Evolutionary conservation across 1,140 invertebrate species (phyloP).

Genomic region (Eupristina koningsbergeri): DNA sequence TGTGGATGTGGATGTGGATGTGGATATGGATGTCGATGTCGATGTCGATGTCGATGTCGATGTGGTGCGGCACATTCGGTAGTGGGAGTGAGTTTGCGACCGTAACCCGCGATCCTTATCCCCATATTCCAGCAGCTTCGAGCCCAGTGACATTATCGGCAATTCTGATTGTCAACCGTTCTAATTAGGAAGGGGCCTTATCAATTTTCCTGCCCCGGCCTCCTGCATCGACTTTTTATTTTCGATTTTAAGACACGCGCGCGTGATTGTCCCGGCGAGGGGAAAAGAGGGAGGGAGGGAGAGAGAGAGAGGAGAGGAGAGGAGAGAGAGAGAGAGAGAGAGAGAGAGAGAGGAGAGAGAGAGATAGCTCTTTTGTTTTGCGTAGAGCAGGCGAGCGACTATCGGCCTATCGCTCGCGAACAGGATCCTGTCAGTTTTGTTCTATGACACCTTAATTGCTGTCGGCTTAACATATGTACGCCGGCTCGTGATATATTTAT

Average conservation of each 20-base stretch:
- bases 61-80: background rate
- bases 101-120: constrained; percentile 43
- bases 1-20: no score
- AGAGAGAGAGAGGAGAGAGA: no score
- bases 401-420: constrained; percentile 44
- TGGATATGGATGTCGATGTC: no score
- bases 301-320: no score
- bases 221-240: background rate
- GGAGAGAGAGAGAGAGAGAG: no score
- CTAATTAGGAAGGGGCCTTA: constrained; percentile 40
- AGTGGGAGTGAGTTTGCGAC: background rate
- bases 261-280: background rate
- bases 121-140: background rate
- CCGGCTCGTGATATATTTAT: constrained; percentile 42
- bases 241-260: background rate
- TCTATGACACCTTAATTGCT: constrained; percentile 52
- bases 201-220: constrained; percentile 13
- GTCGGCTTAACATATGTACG: constrained; percentile 45
- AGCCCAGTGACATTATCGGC: constrained; percentile 35
- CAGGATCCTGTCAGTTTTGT: constrained; percentile 51
- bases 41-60: no score
- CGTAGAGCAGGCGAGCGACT: background rate
- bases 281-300: no score
- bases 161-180: constrained; percentile 38
- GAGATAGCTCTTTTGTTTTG: constrained; percentile 45